Evolutionary conservation across 2,113 vertebrate genomes (phyloP), one percentile per base, ranked within the genome.

Genomic region (Sakesphorus luctuosus): DNA sequence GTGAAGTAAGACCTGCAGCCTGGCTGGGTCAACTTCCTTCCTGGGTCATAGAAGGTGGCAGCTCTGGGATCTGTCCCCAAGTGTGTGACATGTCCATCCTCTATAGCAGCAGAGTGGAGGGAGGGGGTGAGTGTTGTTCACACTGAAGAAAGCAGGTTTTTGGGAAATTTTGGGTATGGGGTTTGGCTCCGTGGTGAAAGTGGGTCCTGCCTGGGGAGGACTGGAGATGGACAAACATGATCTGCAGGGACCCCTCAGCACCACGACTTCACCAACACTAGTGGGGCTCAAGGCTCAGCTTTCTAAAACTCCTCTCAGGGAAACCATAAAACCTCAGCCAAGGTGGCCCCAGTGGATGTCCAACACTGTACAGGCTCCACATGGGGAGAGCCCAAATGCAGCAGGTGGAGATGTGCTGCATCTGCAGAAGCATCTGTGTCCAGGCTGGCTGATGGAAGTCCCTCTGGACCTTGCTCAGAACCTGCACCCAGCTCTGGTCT

Each of bases 91-190:
- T 0, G 5, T 29, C 55, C 44, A n/a, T 13, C 17, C 47, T 13
- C 47, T 17, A n/a, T 0, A 2, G 61, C 1, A 24, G 18, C 18
- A 23, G 40, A 0, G 0, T 2, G 43, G 29, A 29, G 28, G 43
- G 29, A 29, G 28, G 21, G 15, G 3, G 2, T 5, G 10, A 43
- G 67, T 14, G 44, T 3, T 49, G 18, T 10, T 50, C n/a, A 38
- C 33, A 14, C 0, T 1, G 10, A 17, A 18, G 46, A 46, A 68
- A 61, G 52, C 24, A 79, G 24, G 7, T 33, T 9, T 29, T 59
- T 46, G 56, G 44, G 16, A 35, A 40, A 28, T 1, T 82, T 6
- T 0, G 4, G 17, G 3, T 3, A 3, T 3, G 7, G 23, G 9
- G 25, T 82, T 56, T 38, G 55, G 47, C 58, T 72, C 52, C 1